Evolutionary conservation across 2,888 invertebrate species (phyloP), one percentile per base, ranked within the genome.

Genomic region (Synanthedon andrenaeformis): DNA sequence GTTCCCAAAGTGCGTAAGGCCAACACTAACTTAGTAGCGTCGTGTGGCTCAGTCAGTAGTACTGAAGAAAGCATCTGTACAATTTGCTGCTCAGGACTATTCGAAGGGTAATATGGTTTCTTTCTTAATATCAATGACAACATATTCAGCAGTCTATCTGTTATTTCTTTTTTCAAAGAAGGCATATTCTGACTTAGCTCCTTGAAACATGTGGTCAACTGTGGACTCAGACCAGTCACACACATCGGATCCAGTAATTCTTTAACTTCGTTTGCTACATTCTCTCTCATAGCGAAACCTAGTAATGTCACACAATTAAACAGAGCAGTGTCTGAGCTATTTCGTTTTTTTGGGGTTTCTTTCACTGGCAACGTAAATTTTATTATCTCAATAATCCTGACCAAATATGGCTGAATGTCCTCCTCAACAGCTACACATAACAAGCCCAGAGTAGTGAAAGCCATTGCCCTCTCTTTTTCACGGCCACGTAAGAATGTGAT

Each of bases 231-330:
- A 0, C 98, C 97, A 3, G 96, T 95, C 0, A 94, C 92, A 69
- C 98, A 91, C 95, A 99, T 97, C 51, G 94, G 93, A 59, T 97
- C 97, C 41, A 99, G 81, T 41, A 98, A 89, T 55, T 94, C 94
- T 55, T 91, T 92, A 0, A 98, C 91, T 70, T 96, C 95, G 64
- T 89, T 88, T 11, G 92, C 91, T 41, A 96, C 93, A 59, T 91
- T 90, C 53, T 92, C 91, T 60, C 94, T 94, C 54, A 97, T 93
- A 0, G 98, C 96, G 71, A 95, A 93, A 1, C 96, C 95, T 49
- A 99, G 80, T 59, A 98, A 89, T 12, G 97, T 97, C n/a, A 99
- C 93, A 79, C 98, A 99, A 54, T 95, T 94, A 74, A 98, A 98
- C 48, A 98, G 92, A 0, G 96, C 92, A 0, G 96, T 94, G 69